Evolutionary conservation across 1,140 invertebrate genomes (phyloP), one percentile per base, ranked within the genome.

Genomic region (Coenobita brevimanus): DNA sequence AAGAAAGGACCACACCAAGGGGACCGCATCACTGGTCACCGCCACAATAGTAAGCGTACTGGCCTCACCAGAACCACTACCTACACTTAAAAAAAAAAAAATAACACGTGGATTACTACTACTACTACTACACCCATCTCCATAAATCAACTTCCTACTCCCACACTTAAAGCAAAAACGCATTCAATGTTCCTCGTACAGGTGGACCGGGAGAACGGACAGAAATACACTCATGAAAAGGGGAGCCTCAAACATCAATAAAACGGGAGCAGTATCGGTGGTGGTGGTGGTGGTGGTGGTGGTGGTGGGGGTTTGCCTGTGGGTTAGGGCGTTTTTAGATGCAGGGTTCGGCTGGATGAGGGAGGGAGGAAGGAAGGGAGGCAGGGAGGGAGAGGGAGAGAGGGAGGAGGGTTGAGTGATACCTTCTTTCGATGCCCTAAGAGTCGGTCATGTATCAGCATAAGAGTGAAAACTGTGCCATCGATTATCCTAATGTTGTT

Each of bases 401-500:
- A 30, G 62, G 82, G n/a, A n/a, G 73, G 78, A 33, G 41, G 36
- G 78, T n/a, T 88, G 86, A 88, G 79, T 76, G 86, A 88, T 88
- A 60, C 21, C 43, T 76, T 82, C 79, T 54, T 88, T 88, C 86
- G 86, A 88, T 82, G 86, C 78, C 79, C 82, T 82, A 81, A 81
- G 78, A 88, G 86, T 88, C 79, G 79, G 69, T 79, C 86, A 82
- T 88, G 86, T 88, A 88, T 88, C 86, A 88, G 79, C 79, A 88
- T 88, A 82, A 88, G 75, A 82, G 86, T 82, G 79, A 88, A 88
- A 88, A 88, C 82, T 81, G 79, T 88, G 54, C 78, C 86, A 88
- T 88, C 86, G 73, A 82, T 88, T 88, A 88, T 76, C 67, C 86
- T 73, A 88, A 88, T 82, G 86, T 76, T 82, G 86, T 76, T 75